Percentiles rank a stretch among this genome's conserved stretches.
Evolutionary conservation across 2,113 vertebrate species (phyloP).

Genomic region (Girardinichthys multiradiatus): DNA sequence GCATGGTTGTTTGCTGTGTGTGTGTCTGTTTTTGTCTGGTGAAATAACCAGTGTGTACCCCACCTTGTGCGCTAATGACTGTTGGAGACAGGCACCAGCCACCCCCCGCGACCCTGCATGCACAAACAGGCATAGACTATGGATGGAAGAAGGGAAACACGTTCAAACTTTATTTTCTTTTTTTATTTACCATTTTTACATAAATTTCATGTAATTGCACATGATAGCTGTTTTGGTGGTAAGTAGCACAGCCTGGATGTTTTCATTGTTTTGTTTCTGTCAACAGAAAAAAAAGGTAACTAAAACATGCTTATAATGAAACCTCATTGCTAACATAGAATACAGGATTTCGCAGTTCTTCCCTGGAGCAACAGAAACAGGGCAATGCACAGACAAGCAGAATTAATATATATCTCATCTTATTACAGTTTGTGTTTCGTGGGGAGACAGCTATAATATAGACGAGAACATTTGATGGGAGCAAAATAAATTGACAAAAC

Average conservation of each 20-base stretch:
- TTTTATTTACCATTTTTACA: no score
- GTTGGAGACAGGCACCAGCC: background rate
- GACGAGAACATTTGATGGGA: constrained; percentile 55
- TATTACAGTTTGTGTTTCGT: constrained; percentile 27
- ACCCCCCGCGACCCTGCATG: background rate
- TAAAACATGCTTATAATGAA: constrained; percentile 15
- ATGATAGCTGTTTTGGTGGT: background rate
- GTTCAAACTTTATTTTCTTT: no score
- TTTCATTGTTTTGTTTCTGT: background rate
- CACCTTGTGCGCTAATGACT: background rate
- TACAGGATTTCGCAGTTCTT: constrained; percentile 27
- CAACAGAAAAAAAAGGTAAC: background rate
- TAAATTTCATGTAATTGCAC: background rate
- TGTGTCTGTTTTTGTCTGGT: background rate
- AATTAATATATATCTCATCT: constrained; percentile 56
- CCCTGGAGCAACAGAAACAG: constrained; percentile 48
- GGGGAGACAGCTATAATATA: constrained; percentile 36
- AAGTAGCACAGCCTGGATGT: background rate
- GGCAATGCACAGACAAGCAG: constrained; percentile 50
- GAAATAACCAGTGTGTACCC: background rate
- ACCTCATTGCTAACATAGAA: constrained; percentile 9
- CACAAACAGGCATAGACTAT: background rate
- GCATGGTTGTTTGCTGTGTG: background rate
- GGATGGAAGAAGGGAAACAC: background rate
- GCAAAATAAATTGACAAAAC: constrained; percentile 26